Percentiles rank a stretch among this genome's conserved stretches.
phyloP scores from a whole-genome alignment of 2,113 vertebrate species.

The Lepus timidus region DNA sequence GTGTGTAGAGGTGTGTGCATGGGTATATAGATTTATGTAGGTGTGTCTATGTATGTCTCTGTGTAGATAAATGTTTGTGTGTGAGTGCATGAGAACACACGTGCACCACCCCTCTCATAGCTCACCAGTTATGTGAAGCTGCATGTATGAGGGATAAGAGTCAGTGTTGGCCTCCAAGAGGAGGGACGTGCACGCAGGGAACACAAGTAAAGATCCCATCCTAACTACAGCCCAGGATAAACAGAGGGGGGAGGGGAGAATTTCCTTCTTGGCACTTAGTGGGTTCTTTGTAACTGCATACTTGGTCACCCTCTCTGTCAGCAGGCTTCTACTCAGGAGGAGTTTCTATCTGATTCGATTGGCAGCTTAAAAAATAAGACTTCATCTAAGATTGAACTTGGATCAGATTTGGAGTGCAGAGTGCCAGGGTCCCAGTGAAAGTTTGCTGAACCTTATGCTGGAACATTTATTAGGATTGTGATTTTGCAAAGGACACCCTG shows the following conservation, averaged over 20 bases:
- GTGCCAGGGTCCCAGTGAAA: conserved; percentile 55
- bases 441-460: not conserved
- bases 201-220: too few species aligned
- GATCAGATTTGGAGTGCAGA: conserved; percentile 34
- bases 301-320: not conserved
- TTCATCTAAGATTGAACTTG: not conserved
- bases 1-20: not conserved
- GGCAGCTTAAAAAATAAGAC: conserved; percentile 29
- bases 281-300: not conserved
- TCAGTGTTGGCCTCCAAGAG: not conserved
- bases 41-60: not conserved
- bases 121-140: not conserved
- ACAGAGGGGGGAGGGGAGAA: not conserved
- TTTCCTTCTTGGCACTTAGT: not conserved
- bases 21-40: not conserved
- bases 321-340: not conserved
- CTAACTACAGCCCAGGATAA: not conserved
- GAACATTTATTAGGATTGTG: conserved; percentile 57
- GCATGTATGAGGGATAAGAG: not conserved
- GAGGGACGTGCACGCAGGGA: not conserved
- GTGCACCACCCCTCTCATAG: not conserved
- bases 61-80: not conserved
- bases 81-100: too few species aligned
- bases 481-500: conserved; percentile 66
- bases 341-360: not conserved